phyloP scores from a whole-genome alignment of 2,113 vertebrate genomes.

The Tamias sibiricus region DNA sequence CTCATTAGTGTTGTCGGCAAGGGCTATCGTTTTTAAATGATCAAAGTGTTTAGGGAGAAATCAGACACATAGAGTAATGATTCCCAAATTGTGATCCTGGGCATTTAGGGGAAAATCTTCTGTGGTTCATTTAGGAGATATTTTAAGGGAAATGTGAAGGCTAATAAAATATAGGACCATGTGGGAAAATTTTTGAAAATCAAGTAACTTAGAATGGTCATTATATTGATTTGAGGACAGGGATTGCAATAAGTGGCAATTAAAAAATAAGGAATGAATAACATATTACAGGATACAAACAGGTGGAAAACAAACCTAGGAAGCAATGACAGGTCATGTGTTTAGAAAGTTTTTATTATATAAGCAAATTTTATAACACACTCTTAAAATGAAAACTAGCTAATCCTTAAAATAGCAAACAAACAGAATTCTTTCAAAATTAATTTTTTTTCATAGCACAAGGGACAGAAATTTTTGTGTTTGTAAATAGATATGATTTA shows the following conservation, averaged over 20 bases:
- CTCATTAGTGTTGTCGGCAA: slow-evolving; percentile 75
- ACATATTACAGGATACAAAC: neutral
- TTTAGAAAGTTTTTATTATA: slow-evolving; percentile 15
- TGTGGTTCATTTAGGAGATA: slow-evolving; percentile 70
- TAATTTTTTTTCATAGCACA: neutral
- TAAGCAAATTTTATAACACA: slow-evolving; percentile 16
- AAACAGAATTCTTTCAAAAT: slow-evolving; percentile 32
- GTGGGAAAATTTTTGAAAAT: slow-evolving; percentile 69
- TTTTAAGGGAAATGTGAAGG: slow-evolving; percentile 70
- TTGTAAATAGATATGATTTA: neutral
- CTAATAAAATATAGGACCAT: slow-evolving; percentile 64
- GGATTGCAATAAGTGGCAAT: slow-evolving; percentile 53
- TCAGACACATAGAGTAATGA: slow-evolving; percentile 74
- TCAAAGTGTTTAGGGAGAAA: slow-evolving; percentile 80
- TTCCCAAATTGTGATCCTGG: slow-evolving; percentile 70
- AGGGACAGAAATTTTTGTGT: neutral
- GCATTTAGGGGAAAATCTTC: slow-evolving; percentile 62
- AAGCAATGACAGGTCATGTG: neutral
- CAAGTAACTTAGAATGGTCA: slow-evolving; percentile 64
- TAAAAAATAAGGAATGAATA: slow-evolving; percentile 8
- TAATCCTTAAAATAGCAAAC: neutral
- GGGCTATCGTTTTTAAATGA: slow-evolving; percentile 78
- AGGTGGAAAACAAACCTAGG: slow-evolving; percentile 8
- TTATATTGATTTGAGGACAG: slow-evolving; percentile 48
- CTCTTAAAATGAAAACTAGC: slow-evolving; percentile 18